Percentiles rank a stretch among this genome's conserved stretches.
These are phyloP conservation scores for Tympanuchus pallidicinctus DNA, from an alignment of 2,113 vertebrate genomes.

Conservation along the genomic window DNA sequence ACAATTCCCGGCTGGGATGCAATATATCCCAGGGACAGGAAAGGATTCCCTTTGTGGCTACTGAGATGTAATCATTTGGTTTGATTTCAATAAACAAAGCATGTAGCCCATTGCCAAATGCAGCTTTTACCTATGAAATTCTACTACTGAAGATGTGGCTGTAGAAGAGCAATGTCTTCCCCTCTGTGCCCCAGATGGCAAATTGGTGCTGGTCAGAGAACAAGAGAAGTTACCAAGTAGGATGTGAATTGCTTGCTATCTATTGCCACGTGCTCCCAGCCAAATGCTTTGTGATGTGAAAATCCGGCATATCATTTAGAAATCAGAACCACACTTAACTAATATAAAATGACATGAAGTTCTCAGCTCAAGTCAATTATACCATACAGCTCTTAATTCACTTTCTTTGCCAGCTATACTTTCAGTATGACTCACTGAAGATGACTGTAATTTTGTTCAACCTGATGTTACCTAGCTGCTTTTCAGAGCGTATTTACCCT, in stretches of 20 bases:
- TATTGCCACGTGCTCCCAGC: not conserved
- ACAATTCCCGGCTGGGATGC: not conserved
- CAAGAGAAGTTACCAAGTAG: not conserved
- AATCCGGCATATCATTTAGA: not conserved
- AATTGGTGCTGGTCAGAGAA: not conserved
- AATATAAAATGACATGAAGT: not conserved
- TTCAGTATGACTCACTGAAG: not conserved
- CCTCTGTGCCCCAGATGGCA: not conserved
- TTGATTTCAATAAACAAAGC: not conserved
- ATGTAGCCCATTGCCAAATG: not conserved
- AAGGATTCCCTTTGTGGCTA: not conserved
- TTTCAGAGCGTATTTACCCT: not conserved
- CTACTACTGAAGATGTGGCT: not conserved
- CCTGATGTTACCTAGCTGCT: not conserved
- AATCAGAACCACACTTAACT: not conserved
- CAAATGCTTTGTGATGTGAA: not conserved
- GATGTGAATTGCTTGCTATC: not conserved
- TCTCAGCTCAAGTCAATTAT: not conserved
- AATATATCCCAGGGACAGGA: not conserved
- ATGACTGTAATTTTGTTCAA: not conserved
- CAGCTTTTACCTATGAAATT: not conserved
- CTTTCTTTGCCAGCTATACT: not conserved
- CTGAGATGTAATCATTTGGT: not conserved
- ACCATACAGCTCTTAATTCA: not conserved
- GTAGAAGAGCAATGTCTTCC: not conserved